A percentile compares a stretch with the other conserved stretches of the same genome.
Conservation (phyloP, 2,888 invertebrate species). For the Archaeoteleia sp. region DNA sequence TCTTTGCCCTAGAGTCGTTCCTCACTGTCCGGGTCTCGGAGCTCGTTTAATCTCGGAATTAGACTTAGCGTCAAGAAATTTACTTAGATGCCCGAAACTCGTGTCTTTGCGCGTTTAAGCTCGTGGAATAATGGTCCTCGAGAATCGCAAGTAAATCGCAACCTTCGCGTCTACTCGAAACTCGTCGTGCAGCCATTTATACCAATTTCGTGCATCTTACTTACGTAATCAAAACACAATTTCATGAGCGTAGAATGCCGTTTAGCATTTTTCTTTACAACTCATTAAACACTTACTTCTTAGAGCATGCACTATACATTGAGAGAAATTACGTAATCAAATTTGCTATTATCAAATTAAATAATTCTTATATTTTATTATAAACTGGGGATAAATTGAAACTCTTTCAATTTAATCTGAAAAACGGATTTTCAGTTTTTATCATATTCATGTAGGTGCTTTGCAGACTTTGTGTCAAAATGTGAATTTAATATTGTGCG, state of each 20-base stretch:
- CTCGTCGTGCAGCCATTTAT: slow-evolving; percentile 20
- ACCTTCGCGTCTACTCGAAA: slow-evolving; percentile 19
- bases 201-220: slow-evolving; percentile 10
- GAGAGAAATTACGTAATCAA: too few species aligned
- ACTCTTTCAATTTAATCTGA: too few species aligned
- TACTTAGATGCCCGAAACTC: slow-evolving; percentile 50
- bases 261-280: too few species aligned
- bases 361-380: too few species aligned
- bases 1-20: slow-evolving; percentile 52
- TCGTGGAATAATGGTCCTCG: slow-evolving; percentile 37
- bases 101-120: slow-evolving; percentile 42
- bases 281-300: too few species aligned
- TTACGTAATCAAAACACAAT: neutral
- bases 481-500: too few species aligned
- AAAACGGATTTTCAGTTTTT: too few species aligned
- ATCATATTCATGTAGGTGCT: too few species aligned
- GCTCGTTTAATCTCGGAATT: slow-evolving; percentile 61
- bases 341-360: too few species aligned
- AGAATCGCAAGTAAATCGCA: slow-evolving; percentile 37
- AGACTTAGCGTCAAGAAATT: slow-evolving; percentile 61
- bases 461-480: too few species aligned
- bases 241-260: neutral
- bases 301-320: too few species aligned
- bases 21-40: slow-evolving; percentile 37
- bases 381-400: too few species aligned